phyloP scores from a whole-genome alignment of 2,797 vertebrate species.

The Heteromormyrus szaboi region DNA sequence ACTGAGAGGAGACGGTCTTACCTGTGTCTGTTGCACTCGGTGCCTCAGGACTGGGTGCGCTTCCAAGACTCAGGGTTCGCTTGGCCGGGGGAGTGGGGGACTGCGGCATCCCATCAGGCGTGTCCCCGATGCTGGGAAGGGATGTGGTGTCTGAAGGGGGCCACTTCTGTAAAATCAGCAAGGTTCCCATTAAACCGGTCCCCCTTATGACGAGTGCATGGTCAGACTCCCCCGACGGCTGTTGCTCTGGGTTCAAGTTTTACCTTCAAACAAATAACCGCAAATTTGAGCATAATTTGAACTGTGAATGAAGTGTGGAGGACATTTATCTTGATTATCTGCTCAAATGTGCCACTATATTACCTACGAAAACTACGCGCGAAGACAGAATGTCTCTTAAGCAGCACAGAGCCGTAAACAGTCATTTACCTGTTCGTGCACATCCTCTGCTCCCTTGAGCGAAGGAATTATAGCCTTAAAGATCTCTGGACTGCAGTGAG shows the following conservation, averaged over 20 bases:
- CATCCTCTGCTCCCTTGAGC: constrained; percentile 29
- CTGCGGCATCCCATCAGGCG: background rate
- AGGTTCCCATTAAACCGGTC: background rate
- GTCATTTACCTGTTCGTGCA: background rate
- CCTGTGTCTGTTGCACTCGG: constrained; percentile 18
- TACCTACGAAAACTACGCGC: background rate
- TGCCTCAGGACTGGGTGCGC: background rate
- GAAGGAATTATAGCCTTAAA: constrained; percentile 50
- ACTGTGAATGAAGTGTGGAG: background rate
- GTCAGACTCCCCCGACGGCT: background rate
- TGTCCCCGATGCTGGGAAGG: constrained; percentile 4
- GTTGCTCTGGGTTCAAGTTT: background rate
- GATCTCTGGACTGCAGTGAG: constrained; percentile 51
- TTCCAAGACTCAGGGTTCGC: background rate
- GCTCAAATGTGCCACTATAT: background rate
- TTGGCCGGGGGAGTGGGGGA: constrained; percentile 10
- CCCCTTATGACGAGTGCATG: background rate
- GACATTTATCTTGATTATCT: background rate
- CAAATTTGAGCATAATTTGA: background rate
- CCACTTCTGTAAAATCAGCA: constrained; percentile 23
- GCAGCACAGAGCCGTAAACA: background rate
- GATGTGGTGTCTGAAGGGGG: constrained; percentile 19
- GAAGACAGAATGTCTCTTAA: background rate
- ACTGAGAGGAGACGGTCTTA: constrained; percentile 18
- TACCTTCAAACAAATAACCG: background rate